Percentiles rank a stretch among this genome's conserved stretches.
Evolutionary conservation across 2,113 vertebrate species (phyloP).

Genomic region (Microcebus tavaratra): DNA sequence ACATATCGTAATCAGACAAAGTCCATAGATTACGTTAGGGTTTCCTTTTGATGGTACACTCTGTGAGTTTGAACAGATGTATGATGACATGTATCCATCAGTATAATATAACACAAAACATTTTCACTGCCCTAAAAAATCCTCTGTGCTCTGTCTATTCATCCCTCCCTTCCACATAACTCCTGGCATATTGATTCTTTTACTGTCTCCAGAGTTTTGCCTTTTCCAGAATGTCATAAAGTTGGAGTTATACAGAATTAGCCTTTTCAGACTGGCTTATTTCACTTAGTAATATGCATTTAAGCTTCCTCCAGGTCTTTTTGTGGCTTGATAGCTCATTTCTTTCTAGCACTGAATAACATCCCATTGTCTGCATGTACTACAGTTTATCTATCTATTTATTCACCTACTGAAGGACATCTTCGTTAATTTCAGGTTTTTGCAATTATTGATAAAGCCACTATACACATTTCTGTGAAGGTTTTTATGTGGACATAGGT

Average conservation of each 20-base stretch:
- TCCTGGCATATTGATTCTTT: not conserved
- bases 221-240: not conserved
- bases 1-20: not conserved
- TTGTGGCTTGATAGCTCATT: not conserved
- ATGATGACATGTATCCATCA: not conserved
- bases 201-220: not conserved
- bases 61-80: not conserved
- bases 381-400: not conserved
- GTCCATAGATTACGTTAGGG: not conserved
- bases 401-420: not conserved
- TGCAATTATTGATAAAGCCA: not conserved
- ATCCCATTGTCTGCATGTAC: not conserved
- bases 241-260: not conserved
- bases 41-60: not conserved
- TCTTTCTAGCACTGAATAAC: not conserved
- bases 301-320: not conserved
- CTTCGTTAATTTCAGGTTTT: not conserved
- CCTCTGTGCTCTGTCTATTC: not conserved
- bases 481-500: not conserved
- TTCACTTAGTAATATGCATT: not conserved
- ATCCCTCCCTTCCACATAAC: no score
- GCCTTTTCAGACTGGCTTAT: not conserved
- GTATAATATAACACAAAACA: not conserved
- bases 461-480: not conserved
- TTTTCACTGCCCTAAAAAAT: not conserved